These are phyloP conservation scores for Mormyrus hasselquistii DNA, from an alignment of 2,797 vertebrate species.

Conservation along the genomic window DNA sequence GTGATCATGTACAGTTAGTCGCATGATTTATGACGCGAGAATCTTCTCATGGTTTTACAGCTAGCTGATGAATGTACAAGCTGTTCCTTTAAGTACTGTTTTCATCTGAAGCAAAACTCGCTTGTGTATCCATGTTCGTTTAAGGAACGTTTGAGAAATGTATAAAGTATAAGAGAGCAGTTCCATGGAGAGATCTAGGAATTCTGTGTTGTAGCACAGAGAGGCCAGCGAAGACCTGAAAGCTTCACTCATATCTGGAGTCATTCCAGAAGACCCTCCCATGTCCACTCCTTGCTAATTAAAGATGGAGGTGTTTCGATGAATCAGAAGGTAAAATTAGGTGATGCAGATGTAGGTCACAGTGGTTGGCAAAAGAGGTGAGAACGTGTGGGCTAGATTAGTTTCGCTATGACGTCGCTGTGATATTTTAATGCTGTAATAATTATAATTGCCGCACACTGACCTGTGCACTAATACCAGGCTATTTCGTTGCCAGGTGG, in stretches of 20 bases:
- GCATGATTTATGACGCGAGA: neutral
- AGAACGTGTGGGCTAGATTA: neutral
- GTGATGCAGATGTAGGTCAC: neutral
- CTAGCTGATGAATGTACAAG: neutral
- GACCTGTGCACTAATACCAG: neutral
- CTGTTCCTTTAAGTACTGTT: neutral
- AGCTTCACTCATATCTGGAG: neutral
- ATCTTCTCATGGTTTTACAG: neutral
- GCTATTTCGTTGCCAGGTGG: slow-evolving; percentile 63
- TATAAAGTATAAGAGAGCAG: neutral
- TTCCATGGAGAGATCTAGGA: neutral
- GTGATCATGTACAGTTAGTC: neutral
- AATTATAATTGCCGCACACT: neutral
- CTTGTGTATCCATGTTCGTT: neutral
- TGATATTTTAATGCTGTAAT: neutral
- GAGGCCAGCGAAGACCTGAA: neutral
- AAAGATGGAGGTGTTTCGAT: neutral
- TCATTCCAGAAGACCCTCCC: neutral
- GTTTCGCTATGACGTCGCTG: neutral
- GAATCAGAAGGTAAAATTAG: neutral
- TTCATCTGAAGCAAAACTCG: neutral
- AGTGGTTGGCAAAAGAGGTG: neutral
- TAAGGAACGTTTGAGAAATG: neutral
- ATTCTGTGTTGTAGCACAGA: neutral
- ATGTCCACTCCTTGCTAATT: neutral